A percentile compares a stretch with the other conserved stretches of the same genome.
phyloP scores from a whole-genome alignment of 2,888 invertebrate genomes.

The Dolichomitus sp. region DNA sequence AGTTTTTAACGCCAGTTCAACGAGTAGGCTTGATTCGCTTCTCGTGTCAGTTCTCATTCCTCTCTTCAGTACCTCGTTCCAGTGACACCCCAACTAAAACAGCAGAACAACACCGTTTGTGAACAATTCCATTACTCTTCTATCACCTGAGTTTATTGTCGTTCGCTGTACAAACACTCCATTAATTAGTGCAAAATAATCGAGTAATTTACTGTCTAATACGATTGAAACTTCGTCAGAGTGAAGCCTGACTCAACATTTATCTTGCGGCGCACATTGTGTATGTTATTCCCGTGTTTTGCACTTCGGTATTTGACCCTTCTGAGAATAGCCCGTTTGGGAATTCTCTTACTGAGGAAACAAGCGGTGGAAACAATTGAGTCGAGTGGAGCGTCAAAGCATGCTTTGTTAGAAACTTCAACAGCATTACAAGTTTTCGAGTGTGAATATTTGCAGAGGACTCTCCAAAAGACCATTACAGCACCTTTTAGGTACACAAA shows the following conservation, averaged over 20 bases:
- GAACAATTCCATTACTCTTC: constrained; percentile 57
- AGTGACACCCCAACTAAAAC: constrained; percentile 2
- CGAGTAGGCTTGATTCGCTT: background rate
- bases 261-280: background rate
- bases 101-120: constrained; percentile 3
- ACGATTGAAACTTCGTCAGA: constrained; percentile 4
- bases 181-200: constrained; percentile 45
- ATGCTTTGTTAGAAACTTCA: constrained; percentile 44
- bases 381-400: constrained; percentile 17
- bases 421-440: constrained; percentile 27
- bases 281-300: background rate
- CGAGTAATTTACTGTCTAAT: constrained; percentile 37
- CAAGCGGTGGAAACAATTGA: constrained; percentile 17
- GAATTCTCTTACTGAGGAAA: constrained; percentile 4
- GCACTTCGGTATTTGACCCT: constrained; percentile 22
- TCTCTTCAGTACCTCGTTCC: background rate
- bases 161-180: constrained; percentile 28
- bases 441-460: constrained; percentile 17
- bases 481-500: background rate
- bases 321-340: constrained; percentile 8
- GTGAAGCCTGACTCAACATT: background rate
- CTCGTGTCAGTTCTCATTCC: background rate
- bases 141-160: constrained; percentile 34
- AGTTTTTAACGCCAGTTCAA: constrained; percentile 42
- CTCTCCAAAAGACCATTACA: background rate